phyloP scores from a whole-genome alignment of 2,797 vertebrate species.

The Rhabdomys pumilio region DNA sequence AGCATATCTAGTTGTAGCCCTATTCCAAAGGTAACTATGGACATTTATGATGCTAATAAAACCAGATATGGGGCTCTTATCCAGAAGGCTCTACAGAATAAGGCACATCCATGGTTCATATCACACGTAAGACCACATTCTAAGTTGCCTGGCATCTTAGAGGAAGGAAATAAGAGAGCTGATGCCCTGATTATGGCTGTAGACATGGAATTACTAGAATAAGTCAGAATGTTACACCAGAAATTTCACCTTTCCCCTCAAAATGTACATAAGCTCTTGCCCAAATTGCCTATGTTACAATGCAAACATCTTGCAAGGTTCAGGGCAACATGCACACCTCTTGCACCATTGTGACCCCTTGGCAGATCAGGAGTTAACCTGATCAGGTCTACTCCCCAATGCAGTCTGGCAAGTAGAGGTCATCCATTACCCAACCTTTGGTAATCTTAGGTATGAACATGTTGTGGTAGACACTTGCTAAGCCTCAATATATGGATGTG shows the following conservation, averaged over 20 bases:
- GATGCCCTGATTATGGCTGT: background rate
- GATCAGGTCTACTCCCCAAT: background rate
- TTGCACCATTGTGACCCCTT: background rate
- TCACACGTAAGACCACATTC: background rate
- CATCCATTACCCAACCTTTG: background rate
- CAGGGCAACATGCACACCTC: background rate
- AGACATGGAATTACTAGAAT: background rate
- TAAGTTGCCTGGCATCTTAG: background rate
- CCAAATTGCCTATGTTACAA: background rate
- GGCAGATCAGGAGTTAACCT: background rate
- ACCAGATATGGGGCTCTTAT: background rate
- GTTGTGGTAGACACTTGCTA: background rate
- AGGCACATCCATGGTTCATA: background rate
- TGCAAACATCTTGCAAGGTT: background rate
- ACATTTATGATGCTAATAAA: background rate
- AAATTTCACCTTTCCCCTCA: background rate
- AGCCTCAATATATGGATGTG: background rate
- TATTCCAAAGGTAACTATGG: background rate
- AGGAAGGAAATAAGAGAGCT: background rate
- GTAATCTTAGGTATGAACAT: background rate
- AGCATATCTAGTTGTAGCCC: background rate
- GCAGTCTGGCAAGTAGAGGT: background rate
- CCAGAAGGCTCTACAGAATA: background rate
- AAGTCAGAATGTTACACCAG: background rate
- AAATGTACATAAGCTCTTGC: background rate